Evolutionary conservation across 2,888 invertebrate species (phyloP), one percentile per base, ranked within the genome.

Genomic region (Cybosia mesomella): DNA sequence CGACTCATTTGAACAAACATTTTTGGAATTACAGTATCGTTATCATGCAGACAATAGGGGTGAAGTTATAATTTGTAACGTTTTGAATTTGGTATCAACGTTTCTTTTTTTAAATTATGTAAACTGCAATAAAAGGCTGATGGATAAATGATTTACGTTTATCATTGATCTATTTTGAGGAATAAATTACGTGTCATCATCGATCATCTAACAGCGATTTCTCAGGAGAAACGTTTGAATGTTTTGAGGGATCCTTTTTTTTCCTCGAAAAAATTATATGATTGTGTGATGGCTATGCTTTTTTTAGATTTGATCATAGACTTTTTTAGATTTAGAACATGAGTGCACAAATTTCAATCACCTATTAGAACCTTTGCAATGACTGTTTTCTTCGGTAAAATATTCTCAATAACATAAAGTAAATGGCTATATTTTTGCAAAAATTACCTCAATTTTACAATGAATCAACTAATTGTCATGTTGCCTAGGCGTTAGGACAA

Each of bases 1-100:
- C 24, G 39, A 53, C 58, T 68, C 64, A 57, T 61, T 64, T 64
- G 57, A 59, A 61, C 9, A 67, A 53, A 60, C 32, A 49, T 39
- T 60, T 28, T 55, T 36, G n/a, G 58, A 18, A 28, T 60, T 43
- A 28, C 18, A 43, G 39, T 57, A 58, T 64, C 63, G 57, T 32
- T 67, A 49, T 67, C 66, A 36, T 62, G 36, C 22, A 49, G 2
- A 39, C 18, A 39, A 36, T 18, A 49, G 49, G 11, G 13, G 61
- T 61, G 28, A 61, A 49, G 49, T 49, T 32, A 11, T 24, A 28
- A 49, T 49, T n/a, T 10, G 39, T 18, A 64, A 57, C 36, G 9
- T 36, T 54, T n/a, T 7, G 21, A 58, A 10, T 15, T 28, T 59
- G 21, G 3, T 59, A 36, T 39, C 36, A 15, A 59, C 8, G 43